Evolutionary conservation across 2,797 vertebrate species (phyloP), one percentile per base, ranked within the genome.

Genomic region (Austrolebias charrua): DNA sequence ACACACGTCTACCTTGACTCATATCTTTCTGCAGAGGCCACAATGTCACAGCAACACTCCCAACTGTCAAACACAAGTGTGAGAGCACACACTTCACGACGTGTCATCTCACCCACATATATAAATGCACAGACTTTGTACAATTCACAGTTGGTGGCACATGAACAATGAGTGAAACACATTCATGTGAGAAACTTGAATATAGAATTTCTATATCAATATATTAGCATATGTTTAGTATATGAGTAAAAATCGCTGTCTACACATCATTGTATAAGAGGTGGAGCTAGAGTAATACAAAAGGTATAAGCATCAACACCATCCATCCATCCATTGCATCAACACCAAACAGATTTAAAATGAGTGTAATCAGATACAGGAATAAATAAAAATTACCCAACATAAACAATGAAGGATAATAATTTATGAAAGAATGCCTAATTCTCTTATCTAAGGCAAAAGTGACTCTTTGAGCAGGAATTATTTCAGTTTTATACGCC

Each of bases 41-140:
- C 82, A 55, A 68, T 89, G 88, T 89, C 89, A 85, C 49, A 1
- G 61, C 33, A 67, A 85, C 87, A 86, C 86, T 87, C 86, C 84
- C 84, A 83, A 84, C 85, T 88, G 89, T 90, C 90, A 90, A 80
- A 82, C 78, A 79, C 49, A 11, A 69, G 80, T 70, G 78, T 52
- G 66, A 66, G 78, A 85, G 80, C 81, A 73, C 80, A 84, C 82
- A 75, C 76, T 79, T 38, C 57, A 58, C 20, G 63, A 56, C 80
- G 74, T 84, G 83, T 80, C 80, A 73, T 59, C 67, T 48, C 65
- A 49, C n/a, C 35, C 63, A 69, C 60, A 73, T 55, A 88, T 60
- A 58, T 55, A 72, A 73, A 84, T 66, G 55, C 12, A 28, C 53
- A 73, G 62, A 40, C 63, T 65, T 44, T 62, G 69, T 60, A 71